A percentile compares a stretch with the other conserved stretches of the same genome.
Conservation (phyloP, 1,140 invertebrate species). For the Drosophila truncata region DNA sequence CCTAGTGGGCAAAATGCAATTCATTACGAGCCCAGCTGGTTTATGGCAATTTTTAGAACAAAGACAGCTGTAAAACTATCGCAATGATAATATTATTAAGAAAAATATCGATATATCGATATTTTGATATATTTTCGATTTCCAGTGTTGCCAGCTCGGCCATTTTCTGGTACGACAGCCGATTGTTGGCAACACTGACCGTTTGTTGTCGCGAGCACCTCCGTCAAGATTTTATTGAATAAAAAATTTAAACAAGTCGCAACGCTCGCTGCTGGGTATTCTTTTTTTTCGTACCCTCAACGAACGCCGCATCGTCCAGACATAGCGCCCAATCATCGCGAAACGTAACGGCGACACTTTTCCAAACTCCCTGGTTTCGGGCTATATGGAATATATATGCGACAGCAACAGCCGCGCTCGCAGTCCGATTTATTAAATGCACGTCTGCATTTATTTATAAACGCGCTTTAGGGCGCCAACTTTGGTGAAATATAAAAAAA, state of each 20-base stretch:
- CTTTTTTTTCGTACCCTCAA: neutral
- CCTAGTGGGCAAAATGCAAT: too few species aligned
- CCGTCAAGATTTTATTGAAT: conserved; percentile 9
- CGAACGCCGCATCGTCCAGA: conserved; percentile 3
- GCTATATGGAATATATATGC: conserved; percentile 15
- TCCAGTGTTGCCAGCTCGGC: too few species aligned
- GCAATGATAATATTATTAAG: too few species aligned
- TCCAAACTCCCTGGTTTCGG: neutral
- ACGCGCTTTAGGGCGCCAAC: conserved; percentile 52
- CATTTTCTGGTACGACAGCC: too few species aligned
- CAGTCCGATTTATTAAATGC: conserved; percentile 66
- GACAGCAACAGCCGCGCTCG: conserved; percentile 54
- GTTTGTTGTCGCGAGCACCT: conserved; percentile 5
- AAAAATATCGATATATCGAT: too few species aligned
- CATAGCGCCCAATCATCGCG: neutral
- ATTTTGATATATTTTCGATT: too few species aligned
- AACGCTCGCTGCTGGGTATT: conserved; percentile 6
- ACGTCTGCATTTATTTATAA: conserved; percentile 74
- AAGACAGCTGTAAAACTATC: too few species aligned
- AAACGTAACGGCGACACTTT: neutral
- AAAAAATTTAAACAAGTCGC: conserved; percentile 5
- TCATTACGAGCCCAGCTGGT: too few species aligned
- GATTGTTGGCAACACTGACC: too few species aligned
- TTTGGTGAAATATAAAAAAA: conserved; percentile 27
- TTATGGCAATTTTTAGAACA: too few species aligned